These are phyloP conservation scores for Apostichopus leukothele DNA, from an alignment of 53 echinoderm and acorn worm species.

Conservation along the genomic window DNA sequence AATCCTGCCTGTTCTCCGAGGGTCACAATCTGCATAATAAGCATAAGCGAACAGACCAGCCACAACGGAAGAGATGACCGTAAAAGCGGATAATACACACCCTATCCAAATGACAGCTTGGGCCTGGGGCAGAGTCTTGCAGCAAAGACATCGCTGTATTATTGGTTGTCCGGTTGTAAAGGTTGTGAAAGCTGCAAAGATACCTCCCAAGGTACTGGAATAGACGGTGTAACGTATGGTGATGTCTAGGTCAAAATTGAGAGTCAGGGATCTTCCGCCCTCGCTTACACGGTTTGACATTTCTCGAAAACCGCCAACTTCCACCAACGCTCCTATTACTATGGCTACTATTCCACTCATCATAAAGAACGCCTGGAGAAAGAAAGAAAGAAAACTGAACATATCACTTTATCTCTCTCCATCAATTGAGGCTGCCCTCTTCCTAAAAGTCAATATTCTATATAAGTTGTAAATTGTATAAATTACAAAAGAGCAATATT, in stretches of 20 bases:
- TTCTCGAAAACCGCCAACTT: conserved; percentile 7
- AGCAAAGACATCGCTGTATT: conserved; percentile 19
- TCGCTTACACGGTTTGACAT: neutral
- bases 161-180: conserved; percentile 12
- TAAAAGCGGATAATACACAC: neutral
- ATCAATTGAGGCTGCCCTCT: too few relatives aligned
- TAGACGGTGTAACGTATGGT: conserved; percentile 22
- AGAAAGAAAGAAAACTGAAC: too few relatives aligned
- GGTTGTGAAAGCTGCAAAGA: neutral
- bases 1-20: neutral
- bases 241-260: neutral
- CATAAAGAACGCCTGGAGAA: conserved; percentile 2
- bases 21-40: conserved; percentile 31
- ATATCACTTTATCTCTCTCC: too few relatives aligned
- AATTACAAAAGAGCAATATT: too few relatives aligned
- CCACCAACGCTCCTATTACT: neutral
- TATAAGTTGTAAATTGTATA: too few relatives aligned
- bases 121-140: neutral
- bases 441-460: too few relatives aligned
- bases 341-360: conserved; percentile 16
- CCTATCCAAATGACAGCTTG: neutral
- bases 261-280: neutral
- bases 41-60: conserved; percentile 21
- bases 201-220: neutral
- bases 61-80: neutral